These are phyloP conservation scores for Cyanistes caeruleus DNA, from an alignment of 2,113 vertebrate genomes.

Conservation along the genomic window DNA sequence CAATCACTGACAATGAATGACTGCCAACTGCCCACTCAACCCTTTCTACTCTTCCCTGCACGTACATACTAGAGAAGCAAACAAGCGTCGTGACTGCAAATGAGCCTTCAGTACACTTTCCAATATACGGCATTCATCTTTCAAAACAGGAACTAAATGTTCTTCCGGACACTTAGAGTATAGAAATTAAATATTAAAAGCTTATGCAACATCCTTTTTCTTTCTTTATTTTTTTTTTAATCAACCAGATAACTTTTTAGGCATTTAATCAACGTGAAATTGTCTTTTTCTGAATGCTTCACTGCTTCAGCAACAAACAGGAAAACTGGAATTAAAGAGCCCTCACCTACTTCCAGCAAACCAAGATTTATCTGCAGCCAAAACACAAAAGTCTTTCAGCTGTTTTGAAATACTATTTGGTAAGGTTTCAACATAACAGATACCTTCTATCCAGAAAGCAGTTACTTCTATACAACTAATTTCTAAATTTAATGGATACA, in stretches of 20 bases:
- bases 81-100: slow-evolving; percentile 65
- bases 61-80: slow-evolving; percentile 59
- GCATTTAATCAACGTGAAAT: slow-evolving; percentile 61
- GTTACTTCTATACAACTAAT: neutral
- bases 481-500: neutral
- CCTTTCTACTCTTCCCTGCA: slow-evolving; percentile 68
- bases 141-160: slow-evolving; percentile 70
- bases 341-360: slow-evolving; percentile 12
- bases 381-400: neutral
- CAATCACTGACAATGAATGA: slow-evolving; percentile 75
- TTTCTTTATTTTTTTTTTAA: neutral
- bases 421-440: neutral
- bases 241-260: slow-evolving; percentile 62
- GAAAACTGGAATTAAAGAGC: slow-evolving; percentile 37
- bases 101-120: slow-evolving; percentile 64
- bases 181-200: slow-evolving; percentile 72
- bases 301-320: slow-evolving; percentile 39
- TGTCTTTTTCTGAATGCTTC: slow-evolving; percentile 43
- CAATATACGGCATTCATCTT: slow-evolving; percentile 59
- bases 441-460: neutral
- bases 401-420: neutral
- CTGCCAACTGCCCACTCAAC: slow-evolving; percentile 82
- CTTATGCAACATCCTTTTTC: slow-evolving; percentile 60
- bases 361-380: neutral
- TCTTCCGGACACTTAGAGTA: slow-evolving; percentile 67